Percentiles rank a stretch among this genome's conserved stretches.
These are phyloP conservation scores for Vollenhovia emeryi DNA, from an alignment of 1,140 invertebrate genomes.

Conservation along the genomic window DNA sequence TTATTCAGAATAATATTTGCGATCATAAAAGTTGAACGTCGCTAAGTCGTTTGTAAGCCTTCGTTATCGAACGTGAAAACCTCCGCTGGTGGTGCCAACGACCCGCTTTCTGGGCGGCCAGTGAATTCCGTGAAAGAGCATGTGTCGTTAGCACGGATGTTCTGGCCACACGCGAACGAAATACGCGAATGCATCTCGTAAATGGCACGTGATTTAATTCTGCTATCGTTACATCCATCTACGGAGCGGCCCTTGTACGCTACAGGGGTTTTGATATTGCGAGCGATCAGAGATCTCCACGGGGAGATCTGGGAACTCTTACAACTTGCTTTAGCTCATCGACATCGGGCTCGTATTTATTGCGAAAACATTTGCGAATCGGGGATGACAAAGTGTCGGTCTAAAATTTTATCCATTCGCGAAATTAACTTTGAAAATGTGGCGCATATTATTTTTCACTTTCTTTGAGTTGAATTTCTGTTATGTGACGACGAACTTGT, in stretches of 20 bases:
- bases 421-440: neutral
- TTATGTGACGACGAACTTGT: neutral
- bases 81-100: slow-evolving; percentile 23
- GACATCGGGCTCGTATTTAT: neutral
- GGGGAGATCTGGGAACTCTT: neutral
- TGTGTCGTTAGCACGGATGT: slow-evolving; percentile 18
- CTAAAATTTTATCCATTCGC: neutral
- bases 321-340: neutral
- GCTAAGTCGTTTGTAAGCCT: slow-evolving; percentile 18
- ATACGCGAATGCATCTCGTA: slow-evolving; percentile 54
- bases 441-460: neutral
- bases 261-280: slow-evolving; percentile 34
- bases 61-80: slow-evolving; percentile 48
- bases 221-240: slow-evolving; percentile 49
- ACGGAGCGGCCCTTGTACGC: slow-evolving; percentile 32
- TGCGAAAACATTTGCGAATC: neutral
- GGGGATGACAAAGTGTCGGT: neutral
- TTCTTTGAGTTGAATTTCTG: neutral
- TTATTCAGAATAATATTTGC: neutral
- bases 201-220: slow-evolving; percentile 60
- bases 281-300: neutral
- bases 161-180: slow-evolving; percentile 57
- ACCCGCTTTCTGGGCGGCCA: slow-evolving; percentile 17
- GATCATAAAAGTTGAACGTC: neutral
- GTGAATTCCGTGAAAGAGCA: slow-evolving; percentile 44